A percentile compares a stretch with the other conserved stretches of the same genome.
Evolutionary conservation across 2,888 invertebrate genomes (phyloP).

Genomic region (Chouioia cunea): DNA sequence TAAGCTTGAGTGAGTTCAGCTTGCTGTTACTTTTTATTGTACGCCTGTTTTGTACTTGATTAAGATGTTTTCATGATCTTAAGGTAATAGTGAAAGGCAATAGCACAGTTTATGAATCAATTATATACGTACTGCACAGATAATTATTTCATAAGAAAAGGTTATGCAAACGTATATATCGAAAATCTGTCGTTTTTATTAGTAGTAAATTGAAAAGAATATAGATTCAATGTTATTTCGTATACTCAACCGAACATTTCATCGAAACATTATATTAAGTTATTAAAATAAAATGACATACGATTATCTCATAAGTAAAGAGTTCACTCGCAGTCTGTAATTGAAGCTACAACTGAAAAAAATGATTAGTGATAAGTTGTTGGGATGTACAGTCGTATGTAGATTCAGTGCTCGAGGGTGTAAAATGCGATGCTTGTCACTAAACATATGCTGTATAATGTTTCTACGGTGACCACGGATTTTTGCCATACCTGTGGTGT

Average conservation of each 20-base stretch:
- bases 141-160: too few relatives aligned
- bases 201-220: too few relatives aligned
- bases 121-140: too few relatives aligned
- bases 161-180: too few relatives aligned
- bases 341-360: neutral
- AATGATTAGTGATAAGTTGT: slow-evolving; percentile 16
- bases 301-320: too few relatives aligned
- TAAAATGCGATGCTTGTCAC: neutral
- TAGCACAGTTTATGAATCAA: neutral
- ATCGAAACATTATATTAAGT: too few relatives aligned
- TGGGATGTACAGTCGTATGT: neutral
- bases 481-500: slow-evolving; percentile 10
- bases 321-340: too few relatives aligned
- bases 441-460: neutral
- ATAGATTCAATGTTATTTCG: too few relatives aligned
- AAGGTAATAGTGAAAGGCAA: neutral
- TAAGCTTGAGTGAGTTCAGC: neutral
- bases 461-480: slow-evolving; percentile 9
- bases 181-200: too few relatives aligned
- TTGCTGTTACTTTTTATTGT: neutral
- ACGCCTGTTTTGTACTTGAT: neutral
- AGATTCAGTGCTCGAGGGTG: slow-evolving; percentile 5
- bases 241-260: too few relatives aligned
- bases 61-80: slow-evolving; percentile 9
- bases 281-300: too few relatives aligned